phyloP scores from a whole-genome alignment of 2,113 vertebrate genomes.

The Euleptes europaea region DNA sequence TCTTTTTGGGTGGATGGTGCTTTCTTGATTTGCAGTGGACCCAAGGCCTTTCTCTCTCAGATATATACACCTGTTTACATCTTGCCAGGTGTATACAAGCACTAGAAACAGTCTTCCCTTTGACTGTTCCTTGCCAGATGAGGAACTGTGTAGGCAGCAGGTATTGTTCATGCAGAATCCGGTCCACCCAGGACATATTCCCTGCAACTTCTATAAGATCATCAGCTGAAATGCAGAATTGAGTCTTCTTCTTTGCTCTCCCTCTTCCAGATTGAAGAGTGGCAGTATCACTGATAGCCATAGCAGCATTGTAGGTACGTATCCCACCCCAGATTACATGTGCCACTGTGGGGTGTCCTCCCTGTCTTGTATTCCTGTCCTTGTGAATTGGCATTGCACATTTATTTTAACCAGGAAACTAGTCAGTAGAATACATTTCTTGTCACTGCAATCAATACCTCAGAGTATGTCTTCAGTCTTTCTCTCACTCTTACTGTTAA shows the following conservation, averaged over 20 bases:
- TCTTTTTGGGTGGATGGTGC: neutral
- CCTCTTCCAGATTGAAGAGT: neutral
- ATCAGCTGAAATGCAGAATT: neutral
- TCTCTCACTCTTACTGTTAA: neutral
- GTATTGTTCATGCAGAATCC: neutral
- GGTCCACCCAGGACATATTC: neutral
- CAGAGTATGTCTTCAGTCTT: conserved; percentile 3
- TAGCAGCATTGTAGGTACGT: neutral
- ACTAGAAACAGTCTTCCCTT: neutral
- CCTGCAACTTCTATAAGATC: neutral
- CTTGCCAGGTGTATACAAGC: neutral
- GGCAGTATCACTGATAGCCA: neutral
- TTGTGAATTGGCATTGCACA: neutral
- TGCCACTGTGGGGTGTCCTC: neutral
- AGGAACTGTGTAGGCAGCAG: neutral
- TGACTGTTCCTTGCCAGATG: neutral
- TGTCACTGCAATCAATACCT: neutral
- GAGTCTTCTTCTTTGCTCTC: neutral
- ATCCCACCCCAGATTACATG: neutral
- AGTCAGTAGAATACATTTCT: neutral
- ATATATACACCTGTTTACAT: rapidly evolving
- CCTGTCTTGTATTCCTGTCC: neutral
- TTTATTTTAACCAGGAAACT: neutral
- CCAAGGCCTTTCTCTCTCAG: neutral
- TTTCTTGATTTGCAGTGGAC: neutral